A percentile compares a stretch with the other conserved stretches of the same genome.
Evolutionary conservation across 2,888 invertebrate genomes (phyloP).

Genomic region (Gisinianus flammeolus): DNA sequence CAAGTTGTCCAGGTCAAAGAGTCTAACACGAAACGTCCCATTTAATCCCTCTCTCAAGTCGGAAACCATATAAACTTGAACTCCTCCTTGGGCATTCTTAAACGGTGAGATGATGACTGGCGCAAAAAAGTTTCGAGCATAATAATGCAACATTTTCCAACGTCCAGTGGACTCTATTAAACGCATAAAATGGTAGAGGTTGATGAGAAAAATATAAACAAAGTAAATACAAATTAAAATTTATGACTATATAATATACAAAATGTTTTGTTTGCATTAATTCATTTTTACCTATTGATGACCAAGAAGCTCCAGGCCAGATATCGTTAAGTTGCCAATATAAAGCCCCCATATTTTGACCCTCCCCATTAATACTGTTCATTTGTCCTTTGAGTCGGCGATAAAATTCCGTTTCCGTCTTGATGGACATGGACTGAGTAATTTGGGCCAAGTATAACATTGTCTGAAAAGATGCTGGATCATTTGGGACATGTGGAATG

Average conservation of each 20-base stretch:
- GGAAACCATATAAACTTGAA: slow-evolving; percentile 53
- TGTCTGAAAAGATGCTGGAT: slow-evolving; percentile 67
- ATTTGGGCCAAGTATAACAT: slow-evolving; percentile 87
- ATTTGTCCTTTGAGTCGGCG: slow-evolving; percentile 56
- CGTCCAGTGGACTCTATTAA: slow-evolving; percentile 73
- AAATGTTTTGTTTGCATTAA: background rate
- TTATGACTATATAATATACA: no score
- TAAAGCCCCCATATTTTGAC: slow-evolving; percentile 68
- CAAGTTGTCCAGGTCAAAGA: slow-evolving; percentile 20
- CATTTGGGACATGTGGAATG: slow-evolving; percentile 64
- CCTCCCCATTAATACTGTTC: slow-evolving; percentile 59
- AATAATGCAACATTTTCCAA: slow-evolving; percentile 92
- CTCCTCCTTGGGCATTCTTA: slow-evolving; percentile 48
- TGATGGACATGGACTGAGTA: slow-evolving; percentile 66
- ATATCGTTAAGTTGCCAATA: slow-evolving; percentile 71
- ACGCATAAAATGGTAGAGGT: background rate
- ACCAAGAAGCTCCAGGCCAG: slow-evolving; percentile 70
- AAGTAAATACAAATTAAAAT: no score
- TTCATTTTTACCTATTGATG: slow-evolving; percentile 62
- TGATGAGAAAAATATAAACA: no score
- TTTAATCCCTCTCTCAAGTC: slow-evolving; percentile 33
- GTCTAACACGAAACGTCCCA: background rate
- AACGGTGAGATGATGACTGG: slow-evolving; percentile 71
- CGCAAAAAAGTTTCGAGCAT: slow-evolving; percentile 81
- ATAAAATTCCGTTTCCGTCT: slow-evolving; percentile 64